Evolutionary conservation across 35 echinoderm and acorn worm genomes (phyloP).

Genomic region (Amphiura filiformis): DNA sequence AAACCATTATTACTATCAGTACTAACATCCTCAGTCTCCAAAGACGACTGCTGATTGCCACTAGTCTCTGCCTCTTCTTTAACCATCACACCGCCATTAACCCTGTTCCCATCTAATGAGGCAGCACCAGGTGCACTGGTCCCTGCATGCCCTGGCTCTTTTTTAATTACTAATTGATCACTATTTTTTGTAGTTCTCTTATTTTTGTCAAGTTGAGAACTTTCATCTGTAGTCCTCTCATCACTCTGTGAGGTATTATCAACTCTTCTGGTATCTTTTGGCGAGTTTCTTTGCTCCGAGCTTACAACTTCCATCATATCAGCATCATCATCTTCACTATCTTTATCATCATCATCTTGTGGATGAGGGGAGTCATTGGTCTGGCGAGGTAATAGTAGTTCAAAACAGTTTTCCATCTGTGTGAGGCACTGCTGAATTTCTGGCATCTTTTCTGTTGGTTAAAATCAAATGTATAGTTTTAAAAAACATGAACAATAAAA

Average conservation of each 20-base stretch:
- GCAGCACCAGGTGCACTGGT: background rate
- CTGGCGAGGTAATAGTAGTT: constrained; percentile 68
- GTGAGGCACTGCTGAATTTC: constrained; percentile 85
- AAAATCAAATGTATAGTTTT: background rate
- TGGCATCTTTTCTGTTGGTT: constrained; percentile 68
- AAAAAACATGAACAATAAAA: background rate
- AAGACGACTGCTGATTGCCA: background rate
- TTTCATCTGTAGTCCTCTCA: background rate
- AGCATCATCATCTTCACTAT: constrained; percentile 1
- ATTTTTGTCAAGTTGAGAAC: too few relatives aligned
- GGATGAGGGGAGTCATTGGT: background rate
- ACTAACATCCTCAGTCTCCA: constrained; percentile 10
- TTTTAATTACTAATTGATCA: too few relatives aligned
- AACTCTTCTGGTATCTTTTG: background rate
- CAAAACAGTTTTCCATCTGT: constrained; percentile 82
- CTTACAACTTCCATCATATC: background rate
- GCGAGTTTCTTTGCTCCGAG: background rate
- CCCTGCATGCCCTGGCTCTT: background rate
- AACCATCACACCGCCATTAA: background rate
- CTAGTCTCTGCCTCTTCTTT: background rate
- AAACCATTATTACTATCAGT: constrained; percentile 15
- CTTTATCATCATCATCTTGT: background rate
- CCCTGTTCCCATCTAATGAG: background rate
- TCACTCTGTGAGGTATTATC: background rate
- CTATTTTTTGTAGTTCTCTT: too few relatives aligned